Base-by-base conservation (phyloP, 2,797 vertebrate species). In the Furcifer pardalis region DNA sequence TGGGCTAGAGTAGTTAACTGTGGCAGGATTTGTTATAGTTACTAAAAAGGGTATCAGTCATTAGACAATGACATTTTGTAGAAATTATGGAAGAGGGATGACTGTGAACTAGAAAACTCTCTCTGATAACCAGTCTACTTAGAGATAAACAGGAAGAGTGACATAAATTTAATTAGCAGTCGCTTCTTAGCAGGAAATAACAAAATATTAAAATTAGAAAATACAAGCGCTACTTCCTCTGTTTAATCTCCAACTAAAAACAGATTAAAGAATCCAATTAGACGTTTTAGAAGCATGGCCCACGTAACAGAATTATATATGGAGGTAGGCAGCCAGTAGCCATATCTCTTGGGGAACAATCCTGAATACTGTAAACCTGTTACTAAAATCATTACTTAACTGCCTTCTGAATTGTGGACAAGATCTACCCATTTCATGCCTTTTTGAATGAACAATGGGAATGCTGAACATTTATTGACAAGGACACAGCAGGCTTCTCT, bases 161-260 rank as follows among this genome's bases (percentile, higher is more conserved):
- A 49, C 42, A 52, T 80, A 80, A 35, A 37, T 80, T 80, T 80
- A 80, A 80, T 80, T 80, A 68, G 46, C 32, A 52, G 65, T 49
- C 65, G 68, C 30, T 27, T 12, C 37, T 68, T 80, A 69, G 5
- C 12, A 37, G 46, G 66, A 40, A 77, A 77, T 52, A 80, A 81
- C 49, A 72, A 60, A 81, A 42, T 72, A n/a, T 60, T 81, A 56
- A 56, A 79, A 66, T 32, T 65, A 79, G 30, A 72, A 59, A 42
- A 17, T 35, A 72, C n/a, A 23, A 56, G 40, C n/a, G 62, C 35
- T 62, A 81, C 52, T 44, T 59, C 30, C 37, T 72, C 37, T 60
- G 13, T 49, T 65, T 35, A 63, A 75, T 74, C 42, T 52, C 30
- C 32, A 60, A 44, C 4, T 59, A 46, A 46, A 46, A 62, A 71